phyloP scores from a whole-genome alignment of 2,797 vertebrate genomes.

The Rachycentron canadum region DNA sequence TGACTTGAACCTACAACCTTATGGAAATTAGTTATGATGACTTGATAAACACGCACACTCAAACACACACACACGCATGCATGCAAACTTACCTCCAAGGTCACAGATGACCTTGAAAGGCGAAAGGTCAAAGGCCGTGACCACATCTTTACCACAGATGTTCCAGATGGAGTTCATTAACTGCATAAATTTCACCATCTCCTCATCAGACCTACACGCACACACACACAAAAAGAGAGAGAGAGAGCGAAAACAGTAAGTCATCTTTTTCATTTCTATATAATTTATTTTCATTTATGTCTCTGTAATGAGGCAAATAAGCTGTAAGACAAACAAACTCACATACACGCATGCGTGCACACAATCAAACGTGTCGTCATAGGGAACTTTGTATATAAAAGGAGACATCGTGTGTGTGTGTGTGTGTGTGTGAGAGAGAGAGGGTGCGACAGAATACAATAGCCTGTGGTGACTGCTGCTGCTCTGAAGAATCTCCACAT shows the following conservation, averaged over 20 bases:
- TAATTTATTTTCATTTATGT: slow-evolving; percentile 4
- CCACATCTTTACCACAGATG: slow-evolving; percentile 86
- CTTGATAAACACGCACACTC: slow-evolving; percentile 20
- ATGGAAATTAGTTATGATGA: slow-evolving; percentile 55
- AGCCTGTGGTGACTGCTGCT: slow-evolving; percentile 74
- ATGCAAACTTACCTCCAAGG: slow-evolving; percentile 84
- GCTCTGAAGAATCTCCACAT: slow-evolving; percentile 72
- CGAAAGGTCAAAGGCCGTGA: slow-evolving; percentile 86
- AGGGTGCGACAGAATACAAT: slow-evolving; percentile 54
- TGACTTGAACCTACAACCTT: slow-evolving; percentile 56
- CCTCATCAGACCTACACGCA: slow-evolving; percentile 88
- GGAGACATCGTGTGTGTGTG: slow-evolving; percentile 3
- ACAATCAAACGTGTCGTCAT: background rate
- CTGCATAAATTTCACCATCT: slow-evolving; percentile 89
- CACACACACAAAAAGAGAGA: slow-evolving; percentile 43
- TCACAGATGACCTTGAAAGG: slow-evolving; percentile 87
- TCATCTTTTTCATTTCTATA: background rate
- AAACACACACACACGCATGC: slow-evolving; percentile 32
- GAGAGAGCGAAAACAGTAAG: background rate
- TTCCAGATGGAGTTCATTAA: slow-evolving; percentile 91
- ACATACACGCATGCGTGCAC: slow-evolving; percentile 33
- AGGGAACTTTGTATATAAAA: too few species aligned
- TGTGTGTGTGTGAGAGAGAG: slow-evolving; percentile 22
- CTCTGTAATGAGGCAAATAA: slow-evolving; percentile 23
- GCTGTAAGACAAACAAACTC: slow-evolving; percentile 18